Conservation (phyloP, 2,888 invertebrate species). For the Choristoneura rosaceana region DNA sequence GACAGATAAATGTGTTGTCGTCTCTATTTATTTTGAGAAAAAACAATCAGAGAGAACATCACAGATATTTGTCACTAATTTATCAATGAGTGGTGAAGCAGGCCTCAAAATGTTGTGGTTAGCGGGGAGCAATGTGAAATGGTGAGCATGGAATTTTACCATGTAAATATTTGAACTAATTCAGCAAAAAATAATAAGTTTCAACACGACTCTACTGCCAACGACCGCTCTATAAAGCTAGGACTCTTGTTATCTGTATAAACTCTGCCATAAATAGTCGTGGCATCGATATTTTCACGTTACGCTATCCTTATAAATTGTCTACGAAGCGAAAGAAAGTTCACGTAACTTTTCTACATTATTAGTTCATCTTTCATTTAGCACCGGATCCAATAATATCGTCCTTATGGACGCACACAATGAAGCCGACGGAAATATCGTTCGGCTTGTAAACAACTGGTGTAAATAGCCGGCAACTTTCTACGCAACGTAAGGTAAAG, state of each 20-base stretch:
- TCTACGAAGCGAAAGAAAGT: constrained; percentile 29
- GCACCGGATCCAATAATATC: constrained; percentile 29
- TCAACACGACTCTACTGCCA: too few species aligned
- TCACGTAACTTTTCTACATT: constrained; percentile 29
- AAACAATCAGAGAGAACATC: too few species aligned
- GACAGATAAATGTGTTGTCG: too few species aligned
- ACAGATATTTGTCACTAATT: too few species aligned
- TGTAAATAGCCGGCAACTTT: constrained; percentile 31
- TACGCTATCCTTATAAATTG: constrained; percentile 7
- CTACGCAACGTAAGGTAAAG: constrained; percentile 30
- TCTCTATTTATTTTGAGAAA: too few species aligned
- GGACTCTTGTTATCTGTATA: background rate
- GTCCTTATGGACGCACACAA: constrained; percentile 24
- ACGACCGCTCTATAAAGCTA: too few species aligned
- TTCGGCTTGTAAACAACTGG: constrained; percentile 36
- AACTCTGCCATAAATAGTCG: background rate
- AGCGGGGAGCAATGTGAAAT: too few species aligned
- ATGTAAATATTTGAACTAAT: too few species aligned
- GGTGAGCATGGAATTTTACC: too few species aligned
- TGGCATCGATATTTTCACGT: constrained; percentile 12
- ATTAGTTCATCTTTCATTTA: constrained; percentile 40
- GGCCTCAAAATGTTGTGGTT: too few species aligned
- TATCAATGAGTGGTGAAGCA: too few species aligned
- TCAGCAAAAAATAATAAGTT: too few species aligned
- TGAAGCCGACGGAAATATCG: constrained; percentile 26